Evolutionary conservation across 2,888 invertebrate genomes (phyloP).

Genomic region (Rhingia campestris): DNA sequence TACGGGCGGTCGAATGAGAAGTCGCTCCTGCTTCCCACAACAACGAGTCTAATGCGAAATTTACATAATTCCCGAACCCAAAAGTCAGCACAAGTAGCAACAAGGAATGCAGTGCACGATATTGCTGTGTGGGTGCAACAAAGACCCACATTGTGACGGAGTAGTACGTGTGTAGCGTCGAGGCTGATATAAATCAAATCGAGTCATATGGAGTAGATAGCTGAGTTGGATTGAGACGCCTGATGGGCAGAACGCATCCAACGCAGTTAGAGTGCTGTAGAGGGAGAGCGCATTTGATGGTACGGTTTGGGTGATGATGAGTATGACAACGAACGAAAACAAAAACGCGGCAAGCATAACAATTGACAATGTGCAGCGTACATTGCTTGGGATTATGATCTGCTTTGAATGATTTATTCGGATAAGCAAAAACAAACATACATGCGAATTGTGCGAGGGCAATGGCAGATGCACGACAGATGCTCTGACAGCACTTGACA

Average conservation of each 20-base stretch:
- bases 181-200: conserved; percentile 69
- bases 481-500: conserved; percentile 69
- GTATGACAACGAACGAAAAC: conserved; percentile 65
- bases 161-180: conserved; percentile 11
- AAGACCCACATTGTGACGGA: conserved; percentile 63
- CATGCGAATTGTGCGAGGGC: not conserved
- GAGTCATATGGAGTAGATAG: conserved; percentile 53
- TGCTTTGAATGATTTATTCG: conserved; percentile 70
- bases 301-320: conserved; percentile 50
- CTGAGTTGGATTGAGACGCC: not conserved
- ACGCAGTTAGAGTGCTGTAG: conserved; percentile 25
- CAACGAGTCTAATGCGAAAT: conserved; percentile 51
- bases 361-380: conserved; percentile 70
- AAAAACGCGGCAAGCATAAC: conserved; percentile 72
- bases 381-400: conserved; percentile 71
- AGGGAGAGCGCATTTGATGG: no score
- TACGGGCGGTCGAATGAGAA: conserved; percentile 27
- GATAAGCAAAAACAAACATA: conserved; percentile 32
- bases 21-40: conserved; percentile 10
- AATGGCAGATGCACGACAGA: conserved; percentile 63
- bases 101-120: not conserved
- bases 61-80: conserved; percentile 67
- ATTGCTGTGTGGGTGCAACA: conserved; percentile 56
- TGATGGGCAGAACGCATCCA: conserved; percentile 2
- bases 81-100: conserved; percentile 43